phyloP scores from a whole-genome alignment of 2,113 vertebrate species.

The Datnioides undecimradiatus region DNA sequence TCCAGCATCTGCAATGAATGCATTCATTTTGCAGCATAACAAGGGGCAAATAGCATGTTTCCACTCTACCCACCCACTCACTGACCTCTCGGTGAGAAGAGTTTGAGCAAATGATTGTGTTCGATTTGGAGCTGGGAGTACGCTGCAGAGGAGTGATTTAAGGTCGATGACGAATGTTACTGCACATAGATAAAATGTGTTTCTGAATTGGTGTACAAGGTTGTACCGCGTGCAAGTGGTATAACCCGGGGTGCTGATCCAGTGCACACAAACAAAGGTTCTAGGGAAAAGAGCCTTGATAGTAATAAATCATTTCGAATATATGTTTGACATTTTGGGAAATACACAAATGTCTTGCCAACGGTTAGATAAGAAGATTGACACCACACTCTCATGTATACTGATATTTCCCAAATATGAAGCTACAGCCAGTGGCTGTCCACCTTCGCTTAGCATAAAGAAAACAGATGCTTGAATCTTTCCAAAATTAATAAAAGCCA shows the following conservation, averaged over 20 bases:
- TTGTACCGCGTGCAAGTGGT: constrained; percentile 1
- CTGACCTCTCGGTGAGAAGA: constrained; percentile 61
- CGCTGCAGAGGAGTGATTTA: constrained; percentile 49
- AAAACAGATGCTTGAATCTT: not conserved
- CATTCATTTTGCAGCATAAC: constrained; percentile 22
- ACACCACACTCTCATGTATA: no score
- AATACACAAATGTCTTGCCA: not conserved
- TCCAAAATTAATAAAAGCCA: not conserved
- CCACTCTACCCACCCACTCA: not conserved
- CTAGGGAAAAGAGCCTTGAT: not conserved
- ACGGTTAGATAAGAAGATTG: not conserved
- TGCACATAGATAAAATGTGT: constrained; percentile 48
- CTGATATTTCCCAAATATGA: no score
- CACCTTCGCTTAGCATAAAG: not conserved
- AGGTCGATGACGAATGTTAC: constrained; percentile 51
- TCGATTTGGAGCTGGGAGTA: constrained; percentile 54
- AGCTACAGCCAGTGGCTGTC: no score
- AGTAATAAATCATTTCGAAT: not conserved
- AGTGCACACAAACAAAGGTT: constrained; percentile 24
- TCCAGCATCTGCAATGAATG: constrained; percentile 25
- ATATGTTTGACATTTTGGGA: not conserved
- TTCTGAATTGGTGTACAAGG: constrained; percentile 21
- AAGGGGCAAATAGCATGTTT: constrained; percentile 21
- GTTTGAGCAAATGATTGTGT: constrained; percentile 60
- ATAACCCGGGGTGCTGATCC: constrained; percentile 2